phyloP scores from a whole-genome alignment of 1,140 invertebrate species.

The Brachionus koreanus region DNA sequence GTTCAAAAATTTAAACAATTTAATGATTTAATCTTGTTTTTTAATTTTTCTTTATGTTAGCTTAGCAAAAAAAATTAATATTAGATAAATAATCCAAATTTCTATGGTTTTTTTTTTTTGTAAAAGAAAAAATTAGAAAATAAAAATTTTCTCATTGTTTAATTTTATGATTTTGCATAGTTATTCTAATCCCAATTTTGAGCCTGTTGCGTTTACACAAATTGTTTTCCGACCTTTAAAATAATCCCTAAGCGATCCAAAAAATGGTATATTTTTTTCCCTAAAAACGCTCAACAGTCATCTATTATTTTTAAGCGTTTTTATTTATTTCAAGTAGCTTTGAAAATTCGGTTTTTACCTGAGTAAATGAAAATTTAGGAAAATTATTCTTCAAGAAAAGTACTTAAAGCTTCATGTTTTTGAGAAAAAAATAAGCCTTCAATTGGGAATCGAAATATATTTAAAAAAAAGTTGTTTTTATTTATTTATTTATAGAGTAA shows the following conservation, averaged over 20 bases:
- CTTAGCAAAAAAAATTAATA: not conserved
- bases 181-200: not conserved
- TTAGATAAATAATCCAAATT: not conserved
- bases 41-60: not conserved
- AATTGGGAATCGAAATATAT: not conserved
- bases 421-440: not conserved
- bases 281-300: not conserved
- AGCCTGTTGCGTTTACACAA: not conserved
- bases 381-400: not conserved
- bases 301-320: not conserved
- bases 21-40: slow-evolving; percentile 4
- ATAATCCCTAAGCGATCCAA: not conserved
- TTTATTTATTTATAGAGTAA: not conserved
- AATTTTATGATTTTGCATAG: not conserved
- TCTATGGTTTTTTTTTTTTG: not conserved
- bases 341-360: not conserved
- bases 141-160: not conserved
- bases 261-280: not conserved
- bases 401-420: not conserved
- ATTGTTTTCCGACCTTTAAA: not conserved
- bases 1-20: slow-evolving; percentile 4
- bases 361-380: not conserved
- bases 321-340: not conserved
- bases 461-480: not conserved
- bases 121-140: not conserved